Base-by-base conservation (phyloP, 2,888 invertebrate genomes). In the Melinaea marsaeus region DNA sequence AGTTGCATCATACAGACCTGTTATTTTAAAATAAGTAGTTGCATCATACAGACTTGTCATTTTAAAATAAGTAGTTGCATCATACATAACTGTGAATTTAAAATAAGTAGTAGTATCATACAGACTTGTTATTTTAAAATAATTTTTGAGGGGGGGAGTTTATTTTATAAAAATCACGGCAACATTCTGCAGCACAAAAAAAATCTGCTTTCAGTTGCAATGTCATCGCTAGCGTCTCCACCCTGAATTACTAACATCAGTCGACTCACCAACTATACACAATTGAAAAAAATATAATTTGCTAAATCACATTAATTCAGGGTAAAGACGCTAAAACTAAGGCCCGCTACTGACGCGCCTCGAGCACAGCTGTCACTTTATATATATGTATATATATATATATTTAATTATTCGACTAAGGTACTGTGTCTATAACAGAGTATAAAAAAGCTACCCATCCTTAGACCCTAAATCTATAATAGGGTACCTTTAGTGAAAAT, bases 171-270 rank as follows among this genome's bases (percentile, higher is more conserved):
- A 83, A 82, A 76, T 80, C 81, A 83, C 81, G 80, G 83, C 81
- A 85, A 87, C 83, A 80, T 79, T 79, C 79, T 77, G 85, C 87
- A 81, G 81, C 76, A 75, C 74, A 74, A 84, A 85, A 85, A 51
- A 79, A 79, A 81, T 83, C 84, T 82, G 85, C 87, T 83, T 81
- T 80, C 78, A 79, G 80, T 86, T 84, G 83, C 85, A 76, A 76
- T 77, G 75, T 74, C 76, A 65, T 71, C 69, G 70, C 73, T 75
- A 74, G 82, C 81, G 71, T 75, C 80, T 79, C 77, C 77, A 80
- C 80, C 80, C 83, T 79, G 80, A 79, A 78, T 80, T 60, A 9
- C 70, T 65, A 66, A 70, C 74, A 74, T 86, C 86, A 86, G 87
- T 87, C 87, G 76, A 63, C 56, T 67, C 67, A 65, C 67, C 64